A percentile compares a stretch with the other conserved stretches of the same genome.
These are phyloP conservation scores for Caenorhabditis wallacei DNA, from an alignment of 2,888 invertebrate species.

Conservation along the genomic window DNA sequence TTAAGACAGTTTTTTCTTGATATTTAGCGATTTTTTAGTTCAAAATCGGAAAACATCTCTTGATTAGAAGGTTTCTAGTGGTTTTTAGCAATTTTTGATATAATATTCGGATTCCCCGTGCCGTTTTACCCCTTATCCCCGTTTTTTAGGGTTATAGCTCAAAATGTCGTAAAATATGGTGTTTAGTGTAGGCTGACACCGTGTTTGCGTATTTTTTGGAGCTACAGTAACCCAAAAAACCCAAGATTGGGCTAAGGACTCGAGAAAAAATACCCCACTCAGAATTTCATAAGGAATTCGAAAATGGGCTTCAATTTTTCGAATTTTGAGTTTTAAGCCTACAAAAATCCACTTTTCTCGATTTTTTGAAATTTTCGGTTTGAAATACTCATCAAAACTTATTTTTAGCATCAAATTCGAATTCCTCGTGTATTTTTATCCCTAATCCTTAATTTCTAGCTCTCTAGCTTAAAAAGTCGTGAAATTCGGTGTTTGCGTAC, in stretches of 20 bases:
- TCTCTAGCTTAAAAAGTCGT: not conserved
- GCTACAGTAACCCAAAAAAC: conserved; percentile 14
- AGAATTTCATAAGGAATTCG: not conserved
- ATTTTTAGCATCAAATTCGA: not conserved
- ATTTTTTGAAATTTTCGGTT: too few relatives aligned
- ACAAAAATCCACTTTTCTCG: too few relatives aligned
- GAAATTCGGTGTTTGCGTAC: not conserved
- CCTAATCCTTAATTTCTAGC: not conserved
- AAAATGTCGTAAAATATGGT: not conserved
- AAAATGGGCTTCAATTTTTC: too few relatives aligned
- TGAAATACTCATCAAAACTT: too few relatives aligned
- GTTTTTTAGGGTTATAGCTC: not conserved
- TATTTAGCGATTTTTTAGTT: too few relatives aligned
- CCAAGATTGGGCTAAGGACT: not conserved
- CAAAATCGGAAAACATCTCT: too few relatives aligned
- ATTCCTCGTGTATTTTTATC: not conserved
- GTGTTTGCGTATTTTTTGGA: conserved; percentile 30
- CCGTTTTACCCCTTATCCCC: not conserved
- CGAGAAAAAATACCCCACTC: not conserved
- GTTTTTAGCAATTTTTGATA: too few relatives aligned
- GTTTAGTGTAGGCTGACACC: not conserved
- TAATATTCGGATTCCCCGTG: not conserved
- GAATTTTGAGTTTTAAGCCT: too few relatives aligned
- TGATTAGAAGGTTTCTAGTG: too few relatives aligned
- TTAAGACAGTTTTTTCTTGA: not conserved